Base-by-base conservation (phyloP, 92 coral and sea anemone species). In the Micromussa lordhowensis region DNA sequence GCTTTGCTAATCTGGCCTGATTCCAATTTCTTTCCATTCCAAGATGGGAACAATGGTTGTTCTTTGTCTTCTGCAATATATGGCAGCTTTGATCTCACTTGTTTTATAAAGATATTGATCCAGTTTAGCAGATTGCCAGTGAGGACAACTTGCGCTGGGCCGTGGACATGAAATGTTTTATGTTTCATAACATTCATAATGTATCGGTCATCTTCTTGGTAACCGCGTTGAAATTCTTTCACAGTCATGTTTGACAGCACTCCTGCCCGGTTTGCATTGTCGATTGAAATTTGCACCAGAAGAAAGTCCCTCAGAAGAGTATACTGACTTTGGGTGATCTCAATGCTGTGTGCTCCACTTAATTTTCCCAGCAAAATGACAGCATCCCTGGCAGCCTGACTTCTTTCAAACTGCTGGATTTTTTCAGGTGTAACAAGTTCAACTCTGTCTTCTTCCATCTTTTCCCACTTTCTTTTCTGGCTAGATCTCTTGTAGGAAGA, bases 211-310 rank as follows among this genome's bases (percentile, higher is more conserved):
- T 81, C 92, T 36, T 87, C 88, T 80, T 84, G 88, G 59, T 59
- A 44, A 24, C 85, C 90, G 15, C 81, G 59, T 19, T 86, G 10
- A 64, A 93, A 93, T 80, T 95, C 95, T 44, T 58, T 34, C 24
- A 91, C 57, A 2, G 93, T 92, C 94, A 95, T 95, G 92, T 92
- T 86, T 32, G 95, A 87, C 26, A 91, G 78, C 36, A 93, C 94
- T 19, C 98, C 95, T 4, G 98, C 87, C 12, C 93, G 89, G 84
- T 91, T 91, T 17, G 92, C 96, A 89, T 93, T 95, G 81, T 95
- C 92, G 17, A 93, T 86, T 13, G 91, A 26, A 12, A 95, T 89
- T 82, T 95, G 91, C 4, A 94, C 83, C 0, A 93, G 75, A 49
- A 95, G 90, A 55, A 91, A 90, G 85, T 92, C 85, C 79, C 87